Base-by-base conservation (phyloP, 1,140 invertebrate species). In the Solen grandis region DNA sequence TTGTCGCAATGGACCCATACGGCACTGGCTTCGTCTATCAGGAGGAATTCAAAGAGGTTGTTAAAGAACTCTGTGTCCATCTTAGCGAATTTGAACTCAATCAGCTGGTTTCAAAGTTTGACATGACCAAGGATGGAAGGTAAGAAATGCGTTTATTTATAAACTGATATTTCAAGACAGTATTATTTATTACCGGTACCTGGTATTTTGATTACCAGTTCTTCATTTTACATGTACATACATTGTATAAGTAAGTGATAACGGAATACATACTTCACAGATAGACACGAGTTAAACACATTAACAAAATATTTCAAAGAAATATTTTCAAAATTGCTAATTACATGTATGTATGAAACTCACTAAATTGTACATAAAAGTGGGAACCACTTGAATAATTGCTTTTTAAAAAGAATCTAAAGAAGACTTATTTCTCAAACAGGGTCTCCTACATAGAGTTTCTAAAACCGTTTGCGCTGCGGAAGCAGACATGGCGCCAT, bases 1-100 rank as follows among this genome's bases (percentile, higher is more conserved):
- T 92, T 85, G 77, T 88, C n/a, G 85, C 73, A 22, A 91, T 92
- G 90, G 92, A 92, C 77, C 90, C 89, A 5, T 91, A 92, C 68
- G 80, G 84, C 66, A 92, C 89, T n/a, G 90, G 90, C 5, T 91
- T 70, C 66, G 87, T 92, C 8, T 82, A 84, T 2, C 70, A 78
- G 41, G 92, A 92, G 4, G 91, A 92, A 76, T 92, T 92, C 84
- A 76, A 83, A 29, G 91, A 92, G 10, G 88, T 92, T 29, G 86
- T 92, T 3, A 86, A 86, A 0, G 91, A 92, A 60, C 84, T 92
- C 2, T 91, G 90, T 84, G 87, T 91, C 31, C 90, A 91, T 66
- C 87, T 92, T n/a, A 91, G 85, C 74, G 87, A 92, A 31, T 75
- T 85, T 78, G 92, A 92, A 73, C 85, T 91, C 16, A 84, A 91